These are phyloP conservation scores for Megaleporinus macrocephalus DNA, from an alignment of 2,113 vertebrate species.

Conservation along the genomic window DNA sequence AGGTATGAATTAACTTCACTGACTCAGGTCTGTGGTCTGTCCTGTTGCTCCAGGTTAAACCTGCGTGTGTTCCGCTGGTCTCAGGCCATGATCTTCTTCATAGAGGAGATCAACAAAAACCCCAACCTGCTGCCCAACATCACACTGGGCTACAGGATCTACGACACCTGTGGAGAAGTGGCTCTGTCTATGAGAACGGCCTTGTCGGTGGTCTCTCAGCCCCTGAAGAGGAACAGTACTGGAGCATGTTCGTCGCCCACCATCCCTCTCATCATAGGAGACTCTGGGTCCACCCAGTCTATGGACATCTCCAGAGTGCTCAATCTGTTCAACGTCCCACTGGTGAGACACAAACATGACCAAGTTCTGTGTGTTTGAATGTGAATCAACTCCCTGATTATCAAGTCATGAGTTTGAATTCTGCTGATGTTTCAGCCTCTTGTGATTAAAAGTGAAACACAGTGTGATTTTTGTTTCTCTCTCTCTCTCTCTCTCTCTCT, in stretches of 20 bases:
- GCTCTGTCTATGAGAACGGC: constrained; percentile 55
- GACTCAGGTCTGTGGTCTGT: not conserved
- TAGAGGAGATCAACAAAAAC: constrained; percentile 66
- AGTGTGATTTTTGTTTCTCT: not conserved
- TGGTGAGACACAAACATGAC: constrained; percentile 45
- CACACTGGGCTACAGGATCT: constrained; percentile 64
- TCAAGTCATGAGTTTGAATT: too few species aligned
- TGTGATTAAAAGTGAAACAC: too few species aligned
- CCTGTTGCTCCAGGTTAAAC: constrained; percentile 60
- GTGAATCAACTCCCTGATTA: too few species aligned
- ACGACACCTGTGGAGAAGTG: constrained; percentile 62
- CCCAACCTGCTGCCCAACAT: constrained; percentile 63
- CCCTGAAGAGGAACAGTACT: constrained; percentile 45
- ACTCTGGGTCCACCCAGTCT: constrained; percentile 62
- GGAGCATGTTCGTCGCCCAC: constrained; percentile 49
- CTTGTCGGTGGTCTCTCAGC: constrained; percentile 60
- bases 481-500: not conserved
- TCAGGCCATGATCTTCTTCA: constrained; percentile 65
- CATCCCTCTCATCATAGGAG: constrained; percentile 62
- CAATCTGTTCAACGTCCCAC: constrained; percentile 56
- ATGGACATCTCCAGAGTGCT: constrained; percentile 63
- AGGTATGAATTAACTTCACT: too few species aligned
- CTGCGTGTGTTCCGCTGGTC: constrained; percentile 64
- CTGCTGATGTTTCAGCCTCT: too few species aligned
- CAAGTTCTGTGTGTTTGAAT: too few species aligned